Percentiles rank a stretch among this genome's conserved stretches.
phyloP scores from a whole-genome alignment of 2,888 invertebrate genomes.

The Lasioglossum marginatum region DNA sequence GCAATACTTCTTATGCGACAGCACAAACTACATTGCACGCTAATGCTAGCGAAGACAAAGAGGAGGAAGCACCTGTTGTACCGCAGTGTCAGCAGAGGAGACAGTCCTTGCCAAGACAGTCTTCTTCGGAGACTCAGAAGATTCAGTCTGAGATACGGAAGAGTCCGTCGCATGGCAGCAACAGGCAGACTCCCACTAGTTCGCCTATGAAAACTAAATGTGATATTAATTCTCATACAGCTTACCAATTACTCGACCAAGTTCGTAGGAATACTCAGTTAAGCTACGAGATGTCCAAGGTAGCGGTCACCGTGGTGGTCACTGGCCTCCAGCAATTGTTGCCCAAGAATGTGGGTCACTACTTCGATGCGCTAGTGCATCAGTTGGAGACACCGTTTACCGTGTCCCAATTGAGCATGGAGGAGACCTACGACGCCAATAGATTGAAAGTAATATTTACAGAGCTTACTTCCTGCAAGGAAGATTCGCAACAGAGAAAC shows the following conservation, averaged over 20 bases:
- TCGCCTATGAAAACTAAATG: constrained; percentile 79
- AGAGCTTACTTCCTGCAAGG: constrained; percentile 94
- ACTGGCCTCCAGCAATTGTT: constrained; percentile 86
- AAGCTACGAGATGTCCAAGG: constrained; percentile 94
- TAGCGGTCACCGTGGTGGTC: constrained; percentile 93
- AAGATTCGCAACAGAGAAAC: constrained; percentile 97
- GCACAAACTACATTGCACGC: constrained; percentile 67
- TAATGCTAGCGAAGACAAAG: constrained; percentile 49
- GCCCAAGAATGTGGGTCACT: constrained; percentile 87
- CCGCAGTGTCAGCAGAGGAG: constrained; percentile 57
- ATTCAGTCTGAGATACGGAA: constrained; percentile 69
- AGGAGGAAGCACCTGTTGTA: constrained; percentile 40
- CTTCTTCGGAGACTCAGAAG: constrained; percentile 76
- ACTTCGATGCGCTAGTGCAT: constrained; percentile 86
- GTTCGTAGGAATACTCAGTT: constrained; percentile 93
- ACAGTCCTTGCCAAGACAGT: constrained; percentile 74
- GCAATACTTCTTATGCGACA: constrained; percentile 72
- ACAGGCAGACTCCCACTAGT: constrained; percentile 69
- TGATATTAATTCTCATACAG: constrained; percentile 84
- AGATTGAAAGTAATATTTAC: constrained; percentile 93
- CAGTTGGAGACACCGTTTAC: constrained; percentile 87
- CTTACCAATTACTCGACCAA: constrained; percentile 92
- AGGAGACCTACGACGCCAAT: constrained; percentile 93
- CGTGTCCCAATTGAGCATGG: constrained; percentile 89
- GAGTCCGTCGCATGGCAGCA: constrained; percentile 74